These are phyloP conservation scores for Spilarctia lutea DNA, from an alignment of 2,888 invertebrate genomes.

Conservation along the genomic window DNA sequence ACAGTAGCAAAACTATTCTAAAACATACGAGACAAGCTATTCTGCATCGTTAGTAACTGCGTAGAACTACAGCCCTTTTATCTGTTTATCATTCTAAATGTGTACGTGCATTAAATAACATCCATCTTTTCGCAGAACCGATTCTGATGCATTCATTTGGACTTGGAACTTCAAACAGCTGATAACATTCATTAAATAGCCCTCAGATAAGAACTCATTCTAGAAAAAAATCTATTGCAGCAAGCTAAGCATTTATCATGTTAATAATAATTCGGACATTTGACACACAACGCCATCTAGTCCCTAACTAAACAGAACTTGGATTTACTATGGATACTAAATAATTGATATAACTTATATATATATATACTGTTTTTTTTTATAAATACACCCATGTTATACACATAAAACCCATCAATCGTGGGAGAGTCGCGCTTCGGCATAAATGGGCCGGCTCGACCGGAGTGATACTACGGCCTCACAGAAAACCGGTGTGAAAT, in stretches of 20 bases:
- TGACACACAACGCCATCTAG: no score
- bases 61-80: slow-evolving; percentile 16
- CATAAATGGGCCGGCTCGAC: no score
- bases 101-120: slow-evolving; percentile 26
- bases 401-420: no score
- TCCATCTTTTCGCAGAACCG: slow-evolving; percentile 13
- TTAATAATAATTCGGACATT: no score
- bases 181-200: slow-evolving; percentile 1
- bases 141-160: slow-evolving; percentile 9
- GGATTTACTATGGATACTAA: no score
- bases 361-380: no score
- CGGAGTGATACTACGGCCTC: no score
- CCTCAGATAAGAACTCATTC: not conserved
- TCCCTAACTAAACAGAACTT: no score
- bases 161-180: slow-evolving; percentile 9
- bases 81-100: slow-evolving; percentile 28
- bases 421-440: no score
- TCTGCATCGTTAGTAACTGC: slow-evolving; percentile 3
- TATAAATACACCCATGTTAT: no score
- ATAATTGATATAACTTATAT: no score
- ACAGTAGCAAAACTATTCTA: slow-evolving; percentile 2
- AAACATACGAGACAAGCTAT: slow-evolving; percentile 4
- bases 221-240: slow-evolving; percentile 14
- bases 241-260: slow-evolving; percentile 48
- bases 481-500: no score